These are phyloP conservation scores for Bettongia penicillata DNA, from an alignment of 2,113 vertebrate genomes.

Conservation along the genomic window DNA sequence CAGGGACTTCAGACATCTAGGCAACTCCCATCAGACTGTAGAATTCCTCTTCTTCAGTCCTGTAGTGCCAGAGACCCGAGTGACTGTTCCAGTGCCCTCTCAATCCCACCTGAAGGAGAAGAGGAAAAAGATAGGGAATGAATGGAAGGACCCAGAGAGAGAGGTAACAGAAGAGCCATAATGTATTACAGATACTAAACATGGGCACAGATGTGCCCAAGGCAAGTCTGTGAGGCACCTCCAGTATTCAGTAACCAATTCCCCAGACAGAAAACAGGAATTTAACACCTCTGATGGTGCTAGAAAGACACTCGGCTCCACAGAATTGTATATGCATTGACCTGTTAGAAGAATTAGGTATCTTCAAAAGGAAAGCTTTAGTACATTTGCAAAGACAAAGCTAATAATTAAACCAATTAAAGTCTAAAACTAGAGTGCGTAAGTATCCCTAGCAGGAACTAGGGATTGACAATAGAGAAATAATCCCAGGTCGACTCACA, in stretches of 20 bases:
- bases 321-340: neutral
- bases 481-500: neutral
- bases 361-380: neutral
- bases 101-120: neutral
- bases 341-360: neutral
- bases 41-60: neutral
- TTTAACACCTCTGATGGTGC: neutral
- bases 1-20: accelerated
- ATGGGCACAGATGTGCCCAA: neutral
- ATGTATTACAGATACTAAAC: neutral
- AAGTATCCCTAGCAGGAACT: neutral
- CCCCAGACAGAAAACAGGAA: neutral
- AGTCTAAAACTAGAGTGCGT: neutral
- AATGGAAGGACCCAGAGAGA: neutral
- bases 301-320: neutral
- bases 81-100: neutral
- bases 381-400: neutral
- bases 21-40: accelerated
- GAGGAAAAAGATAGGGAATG: neutral
- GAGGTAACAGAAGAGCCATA: neutral
- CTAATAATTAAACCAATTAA: neutral
- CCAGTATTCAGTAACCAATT: neutral
- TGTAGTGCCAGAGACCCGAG: neutral
- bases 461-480: neutral
- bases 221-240: neutral